Evolutionary conservation across 2,113 vertebrate species (phyloP).

Genomic region (Equus przewalskii): DNA sequence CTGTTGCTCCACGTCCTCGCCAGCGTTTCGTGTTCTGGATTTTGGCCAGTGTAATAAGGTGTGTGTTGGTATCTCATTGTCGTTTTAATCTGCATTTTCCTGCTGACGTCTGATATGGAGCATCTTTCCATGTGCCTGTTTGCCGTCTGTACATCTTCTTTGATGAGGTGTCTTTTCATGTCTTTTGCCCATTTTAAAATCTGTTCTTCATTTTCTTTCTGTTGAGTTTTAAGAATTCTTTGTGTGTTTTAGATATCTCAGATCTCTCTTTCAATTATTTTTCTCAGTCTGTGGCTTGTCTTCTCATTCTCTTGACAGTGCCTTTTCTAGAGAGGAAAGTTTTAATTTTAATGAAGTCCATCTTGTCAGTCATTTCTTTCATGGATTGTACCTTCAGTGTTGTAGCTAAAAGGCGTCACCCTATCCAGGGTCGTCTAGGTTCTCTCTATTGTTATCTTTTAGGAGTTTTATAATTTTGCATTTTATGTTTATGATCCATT

Average conservation of each 20-base stretch:
- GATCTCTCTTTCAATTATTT: no score
- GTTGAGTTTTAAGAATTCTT: background rate
- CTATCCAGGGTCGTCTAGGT: background rate
- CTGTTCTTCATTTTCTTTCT: background rate
- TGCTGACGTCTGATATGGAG: accelerated
- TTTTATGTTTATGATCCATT: background rate
- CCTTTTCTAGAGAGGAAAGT: background rate
- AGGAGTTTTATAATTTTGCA: background rate
- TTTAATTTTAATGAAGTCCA: no score
- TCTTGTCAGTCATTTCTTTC: background rate
- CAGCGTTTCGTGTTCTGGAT: background rate
- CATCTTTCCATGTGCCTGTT: background rate
- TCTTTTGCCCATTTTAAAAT: background rate
- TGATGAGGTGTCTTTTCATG: background rate
- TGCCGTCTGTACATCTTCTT: background rate
- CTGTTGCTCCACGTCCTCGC: background rate
- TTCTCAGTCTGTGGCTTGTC: background rate
- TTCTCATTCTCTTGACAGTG: background rate
- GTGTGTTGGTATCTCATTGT: accelerated
- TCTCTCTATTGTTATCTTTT: background rate
- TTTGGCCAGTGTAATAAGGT: accelerated
- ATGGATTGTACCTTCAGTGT: background rate
- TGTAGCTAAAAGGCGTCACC: background rate
- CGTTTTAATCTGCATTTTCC: background rate
- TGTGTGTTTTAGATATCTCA: no score